Percentiles rank a stretch among this genome's conserved stretches.
Conservation (phyloP, 2,797 vertebrate genomes). For the Cheirogaleus major region DNA sequence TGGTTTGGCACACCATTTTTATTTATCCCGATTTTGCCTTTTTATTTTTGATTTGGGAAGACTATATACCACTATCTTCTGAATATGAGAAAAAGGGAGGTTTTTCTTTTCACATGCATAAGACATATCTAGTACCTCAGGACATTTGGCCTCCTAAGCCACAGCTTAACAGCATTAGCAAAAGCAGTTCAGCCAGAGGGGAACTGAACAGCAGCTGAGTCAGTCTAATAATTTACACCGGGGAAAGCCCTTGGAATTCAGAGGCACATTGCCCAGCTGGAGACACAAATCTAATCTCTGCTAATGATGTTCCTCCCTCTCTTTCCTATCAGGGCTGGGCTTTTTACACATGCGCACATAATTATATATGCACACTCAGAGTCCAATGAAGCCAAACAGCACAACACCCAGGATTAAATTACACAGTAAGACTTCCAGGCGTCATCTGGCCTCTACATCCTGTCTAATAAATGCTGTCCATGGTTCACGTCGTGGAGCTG, state of each 20-base stretch:
- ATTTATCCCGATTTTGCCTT: background rate
- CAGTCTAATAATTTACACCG: constrained; percentile 54
- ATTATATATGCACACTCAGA: constrained; percentile 61
- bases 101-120: background rate
- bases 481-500: background rate
- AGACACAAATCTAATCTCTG: constrained; percentile 29
- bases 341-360: constrained; percentile 56
- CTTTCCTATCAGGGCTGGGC: background rate
- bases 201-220: constrained; percentile 22
- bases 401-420: constrained; percentile 52
- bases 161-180: constrained; percentile 54
- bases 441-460: constrained; percentile 43
- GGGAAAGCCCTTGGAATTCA: constrained; percentile 79
- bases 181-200: constrained; percentile 48
- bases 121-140: constrained; percentile 31
- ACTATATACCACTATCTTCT: background rate
- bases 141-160: background rate
- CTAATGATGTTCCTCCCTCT: constrained; percentile 66
- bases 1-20: background rate
- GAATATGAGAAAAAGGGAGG: background rate
- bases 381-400: background rate
- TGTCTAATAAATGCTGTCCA: constrained; percentile 44
- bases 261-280: constrained; percentile 73
- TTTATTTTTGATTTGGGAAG: constrained; percentile 22
- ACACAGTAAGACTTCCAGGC: constrained; percentile 64